Conservation (phyloP, 2,113 vertebrate species). For the Protobothrops flavoviridis region DNA sequence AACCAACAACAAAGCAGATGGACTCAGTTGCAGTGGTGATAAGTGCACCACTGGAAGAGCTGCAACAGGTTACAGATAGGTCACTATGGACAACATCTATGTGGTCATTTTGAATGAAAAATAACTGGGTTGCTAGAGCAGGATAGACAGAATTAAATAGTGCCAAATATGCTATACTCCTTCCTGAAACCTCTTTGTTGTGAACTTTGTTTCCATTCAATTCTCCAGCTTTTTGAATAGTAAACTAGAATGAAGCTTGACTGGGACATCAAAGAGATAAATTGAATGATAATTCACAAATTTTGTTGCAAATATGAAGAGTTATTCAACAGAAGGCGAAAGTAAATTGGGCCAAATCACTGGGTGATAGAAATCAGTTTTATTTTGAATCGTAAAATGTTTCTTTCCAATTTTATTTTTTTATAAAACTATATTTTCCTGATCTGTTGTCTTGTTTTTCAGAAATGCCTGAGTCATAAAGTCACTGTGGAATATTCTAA, state of each 20-base stretch:
- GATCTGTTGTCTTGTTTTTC: neutral
- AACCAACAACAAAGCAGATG: neutral
- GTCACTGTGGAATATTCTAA: neutral
- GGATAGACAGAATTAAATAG: neutral
- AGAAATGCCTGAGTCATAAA: neutral
- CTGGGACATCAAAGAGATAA: neutral
- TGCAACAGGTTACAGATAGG: neutral
- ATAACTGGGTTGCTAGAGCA: neutral
- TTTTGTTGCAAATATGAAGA: neutral
- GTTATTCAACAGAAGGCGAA: neutral
- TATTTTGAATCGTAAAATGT: neutral
- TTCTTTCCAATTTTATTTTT: neutral
- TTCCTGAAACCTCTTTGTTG: neutral
- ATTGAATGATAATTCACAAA: neutral
- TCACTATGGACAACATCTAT: neutral
- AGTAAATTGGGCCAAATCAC: neutral
- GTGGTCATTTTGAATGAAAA: neutral
- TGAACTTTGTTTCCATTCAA: neutral
- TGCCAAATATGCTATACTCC: neutral
- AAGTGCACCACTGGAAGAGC: neutral
- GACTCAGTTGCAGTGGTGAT: neutral
- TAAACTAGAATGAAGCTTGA: neutral
- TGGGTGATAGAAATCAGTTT: neutral
- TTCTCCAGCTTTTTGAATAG: neutral
- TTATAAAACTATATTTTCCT: neutral